Evolutionary conservation across 2,888 invertebrate species (phyloP), one percentile per base, ranked within the genome.

Genomic region (Toxonevra muliebris): DNA sequence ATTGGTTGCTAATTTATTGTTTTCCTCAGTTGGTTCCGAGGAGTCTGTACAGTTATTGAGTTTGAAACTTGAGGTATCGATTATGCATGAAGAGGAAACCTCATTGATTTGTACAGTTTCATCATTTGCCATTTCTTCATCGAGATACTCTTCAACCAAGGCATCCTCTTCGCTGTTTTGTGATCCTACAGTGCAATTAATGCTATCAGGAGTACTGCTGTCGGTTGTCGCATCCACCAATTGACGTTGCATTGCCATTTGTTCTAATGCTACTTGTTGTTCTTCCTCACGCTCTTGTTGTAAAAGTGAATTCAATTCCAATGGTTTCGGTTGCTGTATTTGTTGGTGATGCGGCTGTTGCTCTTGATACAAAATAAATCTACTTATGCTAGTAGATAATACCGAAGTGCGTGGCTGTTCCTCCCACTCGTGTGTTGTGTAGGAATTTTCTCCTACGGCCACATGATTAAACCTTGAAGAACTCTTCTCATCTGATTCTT

Each of bases 41-140:
- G 30, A 30, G 7, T 30, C 30, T 7, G 30, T 30, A 7, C 3
- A 30, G 2, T 30, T 30, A 7, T 2, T 7, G 7, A 30, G n/a
- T n/a, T n/a, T 30, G 30, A 7, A 7, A 7, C 30, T 4, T 30
- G 30, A 30, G 30, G 2, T 30, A 60, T 72, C 69, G 57, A 63
- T 19, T 43, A 61, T 55, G 15, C 52, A 67, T 1, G 90, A 90
- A 30, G 30, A 30, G 1, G 90, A 90, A 17, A 91, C 89, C 81
- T 91, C 90, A 80, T 90, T 88, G 72, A 90, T 90, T 83, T 91
- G 90, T 54, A 90, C 90, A 45, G 87, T 81, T 69, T 82, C 84
- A 72, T 87, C 87, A 70, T 65, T 57, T 41, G 60, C 20, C 7
- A 42, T 52, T 8, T 62, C 70, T 20, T 68, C 61, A 1, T 69